Evolutionary conservation across 2,888 invertebrate species (phyloP), one percentile per base, ranked within the genome.

Genomic region (Meandrusa payeni): DNA sequence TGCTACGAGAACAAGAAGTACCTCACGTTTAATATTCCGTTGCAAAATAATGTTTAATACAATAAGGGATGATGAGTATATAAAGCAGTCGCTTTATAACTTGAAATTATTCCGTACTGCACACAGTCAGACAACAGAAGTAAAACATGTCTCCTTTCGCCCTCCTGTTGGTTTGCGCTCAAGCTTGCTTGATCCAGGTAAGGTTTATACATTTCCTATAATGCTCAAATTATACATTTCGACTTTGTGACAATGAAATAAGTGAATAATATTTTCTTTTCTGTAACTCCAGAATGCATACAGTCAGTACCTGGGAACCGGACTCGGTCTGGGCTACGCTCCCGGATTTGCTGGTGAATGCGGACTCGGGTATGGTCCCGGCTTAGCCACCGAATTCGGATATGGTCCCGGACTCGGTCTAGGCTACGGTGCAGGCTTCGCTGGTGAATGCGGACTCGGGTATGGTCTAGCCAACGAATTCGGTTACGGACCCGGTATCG

Each of bases 171-270:
- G 39, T 68, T 44, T 67, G 65, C 58, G 40, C 60, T 50, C 70
- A 69, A 55, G 66, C 64, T 52, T 69, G 65, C 55, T 58, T 70
- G 51, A 48, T 69, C 37, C 63, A 63, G 57, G 66, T 69, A 50
- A 52, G 34, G 41, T 33, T 41, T 40, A 2, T 1, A 17, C 5
- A 9, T 17, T 29, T 10, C 5, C 5, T 17, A 6, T 3, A 6
- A 3, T n/a, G n/a, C n/a, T n/a, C n/a, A n/a, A n/a, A n/a, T n/a
- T n/a, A n/a, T n/a, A n/a, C n/a, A n/a, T n/a, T n/a, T n/a, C n/a
- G n/a, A n/a, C n/a, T n/a, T n/a, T n/a, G n/a, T n/a, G n/a, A n/a
- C n/a, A n/a, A n/a, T n/a, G n/a, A n/a, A n/a, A n/a, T n/a, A n/a
- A n/a, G n/a, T n/a, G n/a, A n/a, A n/a, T n/a, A n/a, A n/a, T n/a